Base-by-base conservation (phyloP, 2,888 invertebrate genomes). In the Graphium colonna region DNA sequence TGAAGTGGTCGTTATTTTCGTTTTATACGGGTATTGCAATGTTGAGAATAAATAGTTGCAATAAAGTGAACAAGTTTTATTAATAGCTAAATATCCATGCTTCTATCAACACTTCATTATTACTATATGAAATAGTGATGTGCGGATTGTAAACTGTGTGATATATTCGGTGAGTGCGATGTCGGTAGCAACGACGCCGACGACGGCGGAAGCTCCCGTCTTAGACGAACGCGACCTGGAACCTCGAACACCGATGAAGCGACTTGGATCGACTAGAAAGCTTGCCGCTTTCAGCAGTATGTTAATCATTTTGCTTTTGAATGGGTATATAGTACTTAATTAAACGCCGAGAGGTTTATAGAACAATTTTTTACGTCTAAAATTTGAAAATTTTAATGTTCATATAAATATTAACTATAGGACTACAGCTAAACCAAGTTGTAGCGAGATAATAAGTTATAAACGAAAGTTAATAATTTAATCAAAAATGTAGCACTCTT, bases 191-290 rank as follows among this genome's bases (percentile, higher is more conserved):
- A 68, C 98, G 16, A 92, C 94, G 62, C 97, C 98, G 80, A 97
- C 98, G 97, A 92, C 57, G 54, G 81, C 79, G 73, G 64, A 62
- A 52, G 56, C 60, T 36, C 58, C 65, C n/a, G 59, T 53, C 40
- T 93, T 94, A 91, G 94, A 94, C 82, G 95, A 95, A 75, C 93
- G 93, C 72, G 95, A 94, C 69, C 88, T 92, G 76, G 94, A 94
- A 83, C 91, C 94, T 61, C 94, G 94, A 73, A 95, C 95, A 63
- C 95, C 95, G 45, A 95, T 95, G 87, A 94, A 94, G 79, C 90
- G 95, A 57, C 92, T 95, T 61, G 95, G 95, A 70, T 95, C 95
- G 60, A 95, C 95, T 51, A 92, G 95, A 75, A 95, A 95, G 84
- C 91, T 95, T 61, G 91, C 95, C 41, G 92, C 94, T 56, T 95